Conservation (phyloP, 2,888 invertebrate genomes). For the Metacarcinus magister region DNA sequence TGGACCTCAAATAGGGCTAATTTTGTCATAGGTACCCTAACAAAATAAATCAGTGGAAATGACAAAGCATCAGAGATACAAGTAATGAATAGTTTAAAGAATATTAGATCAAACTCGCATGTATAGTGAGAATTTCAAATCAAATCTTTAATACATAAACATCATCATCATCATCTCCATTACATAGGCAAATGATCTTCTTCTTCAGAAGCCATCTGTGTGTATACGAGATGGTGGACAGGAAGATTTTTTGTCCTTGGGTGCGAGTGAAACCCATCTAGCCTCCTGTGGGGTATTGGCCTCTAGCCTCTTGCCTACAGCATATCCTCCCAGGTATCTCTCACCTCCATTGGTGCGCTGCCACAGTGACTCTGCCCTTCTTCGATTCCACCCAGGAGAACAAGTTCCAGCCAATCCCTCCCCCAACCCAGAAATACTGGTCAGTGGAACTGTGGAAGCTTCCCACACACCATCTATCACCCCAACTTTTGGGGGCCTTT, state of each 20-base stretch:
- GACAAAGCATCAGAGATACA: too few relatives aligned
- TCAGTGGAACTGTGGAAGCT: slow-evolving; percentile 72
- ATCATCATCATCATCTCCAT: neutral
- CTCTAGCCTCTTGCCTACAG: slow-evolving; percentile 69
- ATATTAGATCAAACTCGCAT: neutral
- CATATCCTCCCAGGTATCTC: slow-evolving; percentile 75
- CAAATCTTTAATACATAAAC: neutral
- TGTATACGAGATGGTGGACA: slow-evolving; percentile 71
- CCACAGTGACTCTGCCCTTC: slow-evolving; percentile 74
- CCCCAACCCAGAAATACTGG: slow-evolving; percentile 80
- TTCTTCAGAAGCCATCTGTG: slow-evolving; percentile 77
- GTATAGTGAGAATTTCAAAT: neutral
- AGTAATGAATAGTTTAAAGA: too few relatives aligned
- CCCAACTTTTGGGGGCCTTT: slow-evolving; percentile 70
- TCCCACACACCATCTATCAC: slow-evolving; percentile 46
- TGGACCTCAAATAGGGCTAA: too few relatives aligned
- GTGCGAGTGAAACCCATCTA: slow-evolving; percentile 75
- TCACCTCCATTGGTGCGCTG: slow-evolving; percentile 72
- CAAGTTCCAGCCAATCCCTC: slow-evolving; percentile 68
- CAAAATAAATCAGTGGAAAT: too few relatives aligned
- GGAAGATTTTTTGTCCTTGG: slow-evolving; percentile 64
- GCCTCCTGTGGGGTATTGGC: slow-evolving; percentile 80
- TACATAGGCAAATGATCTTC: neutral
- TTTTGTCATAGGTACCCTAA: too few relatives aligned
- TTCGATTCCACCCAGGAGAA: neutral